A percentile compares a stretch with the other conserved stretches of the same genome.
Evolutionary conservation across 2,113 vertebrate species (phyloP).

Genomic region (Ia io): DNA sequence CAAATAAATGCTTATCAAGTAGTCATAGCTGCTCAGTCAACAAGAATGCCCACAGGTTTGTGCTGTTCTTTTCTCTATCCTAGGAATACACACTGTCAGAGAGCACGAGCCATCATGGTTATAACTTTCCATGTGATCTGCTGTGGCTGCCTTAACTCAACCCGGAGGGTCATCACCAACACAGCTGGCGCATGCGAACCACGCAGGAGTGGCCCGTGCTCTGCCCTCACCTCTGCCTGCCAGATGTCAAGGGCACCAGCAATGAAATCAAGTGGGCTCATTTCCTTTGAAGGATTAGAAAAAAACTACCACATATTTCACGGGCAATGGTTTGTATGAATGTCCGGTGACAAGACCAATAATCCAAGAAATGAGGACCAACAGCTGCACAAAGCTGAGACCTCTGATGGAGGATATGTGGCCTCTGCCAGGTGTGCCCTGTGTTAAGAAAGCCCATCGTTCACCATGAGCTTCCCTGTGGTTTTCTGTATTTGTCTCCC

Average conservation of each 20-base stretch:
- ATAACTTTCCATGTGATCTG: neutral
- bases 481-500: neutral
- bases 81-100: neutral
- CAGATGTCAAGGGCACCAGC: neutral
- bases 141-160: neutral
- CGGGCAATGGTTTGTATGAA: neutral
- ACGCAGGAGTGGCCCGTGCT: fast-evolving
- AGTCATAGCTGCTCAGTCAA: neutral
- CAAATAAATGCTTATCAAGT: slow-evolving; percentile 35
- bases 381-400: neutral
- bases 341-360: neutral
- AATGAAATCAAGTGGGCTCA: neutral
- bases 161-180: neutral
- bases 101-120: neutral
- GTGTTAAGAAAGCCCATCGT: neutral
- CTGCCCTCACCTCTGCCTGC: neutral
- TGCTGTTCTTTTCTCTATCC: neutral
- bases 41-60: neutral
- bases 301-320: neutral
- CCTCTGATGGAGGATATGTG: fast-evolving
- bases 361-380: neutral
- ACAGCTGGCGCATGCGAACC: fast-evolving
- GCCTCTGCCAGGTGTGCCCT: neutral
- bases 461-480: neutral
- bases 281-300: neutral